These are phyloP conservation scores for Oreonectes daqikongensis DNA, from an alignment of 2,797 vertebrate genomes.

Conservation along the genomic window DNA sequence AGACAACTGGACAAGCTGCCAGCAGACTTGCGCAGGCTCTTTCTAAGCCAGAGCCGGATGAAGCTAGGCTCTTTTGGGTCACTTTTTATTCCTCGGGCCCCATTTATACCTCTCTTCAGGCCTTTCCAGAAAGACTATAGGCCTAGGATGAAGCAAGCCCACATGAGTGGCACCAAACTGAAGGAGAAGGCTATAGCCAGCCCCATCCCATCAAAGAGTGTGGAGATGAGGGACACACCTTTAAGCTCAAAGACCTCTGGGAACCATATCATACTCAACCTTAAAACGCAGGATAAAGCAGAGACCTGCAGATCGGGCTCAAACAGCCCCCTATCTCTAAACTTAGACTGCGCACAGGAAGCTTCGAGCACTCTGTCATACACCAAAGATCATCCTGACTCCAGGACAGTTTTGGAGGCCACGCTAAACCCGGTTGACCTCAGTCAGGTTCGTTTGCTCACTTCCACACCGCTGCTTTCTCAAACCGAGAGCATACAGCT, in stretches of 20 bases:
- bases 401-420: conserved; percentile 57
- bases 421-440: conserved; percentile 63
- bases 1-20: conserved; percentile 82
- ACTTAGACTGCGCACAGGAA: conserved; percentile 56
- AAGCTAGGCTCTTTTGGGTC: conserved; percentile 66
- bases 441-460: conserved; percentile 74
- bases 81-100: conserved; percentile 56
- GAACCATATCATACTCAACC: conserved; percentile 28
- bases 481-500: conserved; percentile 72
- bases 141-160: conserved; percentile 51
- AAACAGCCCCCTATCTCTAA: conserved; percentile 33
- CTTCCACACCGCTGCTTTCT: conserved; percentile 78
- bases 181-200: conserved; percentile 28
- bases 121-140: conserved; percentile 59
- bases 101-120: conserved; percentile 67
- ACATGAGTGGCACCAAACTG: conserved; percentile 38
- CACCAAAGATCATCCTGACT: conserved; percentile 62
- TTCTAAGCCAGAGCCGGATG: conserved; percentile 72
- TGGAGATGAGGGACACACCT: conserved; percentile 45
- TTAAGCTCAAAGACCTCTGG: conserved; percentile 31
- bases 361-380: conserved; percentile 36
- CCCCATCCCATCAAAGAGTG: conserved; percentile 35
- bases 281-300: conserved; percentile 19
- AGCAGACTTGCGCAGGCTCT: conserved; percentile 68
- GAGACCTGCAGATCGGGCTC: conserved; percentile 28